A percentile compares a stretch with the other conserved stretches of the same genome.
Evolutionary conservation across 2,888 invertebrate species (phyloP).

Genomic region (Hypercompe scribonia): DNA sequence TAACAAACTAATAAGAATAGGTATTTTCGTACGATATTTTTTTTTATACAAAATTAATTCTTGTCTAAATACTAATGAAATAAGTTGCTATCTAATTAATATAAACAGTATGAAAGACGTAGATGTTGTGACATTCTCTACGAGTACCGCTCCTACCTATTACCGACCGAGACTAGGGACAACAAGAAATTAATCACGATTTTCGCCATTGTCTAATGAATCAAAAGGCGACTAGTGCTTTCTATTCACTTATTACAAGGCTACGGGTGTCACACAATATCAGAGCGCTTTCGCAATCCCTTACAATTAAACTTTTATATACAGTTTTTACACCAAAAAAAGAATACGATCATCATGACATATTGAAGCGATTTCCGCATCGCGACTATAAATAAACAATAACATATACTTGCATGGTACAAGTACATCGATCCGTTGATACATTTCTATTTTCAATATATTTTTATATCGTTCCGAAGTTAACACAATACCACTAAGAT

Average conservation of each 20-base stretch:
- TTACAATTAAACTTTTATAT: slow-evolving; percentile 74
- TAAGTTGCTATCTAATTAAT: slow-evolving; percentile 21
- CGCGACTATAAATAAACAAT: slow-evolving; percentile 82
- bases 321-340: slow-evolving; percentile 77
- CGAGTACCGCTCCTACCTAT: slow-evolving; percentile 24
- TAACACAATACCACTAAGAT: slow-evolving; percentile 79
- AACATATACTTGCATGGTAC: slow-evolving; percentile 72
- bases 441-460: slow-evolving; percentile 70
- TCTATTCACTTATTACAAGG: slow-evolving; percentile 80
- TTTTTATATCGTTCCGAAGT: slow-evolving; percentile 72
- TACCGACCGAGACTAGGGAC: slow-evolving; percentile 35
- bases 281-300: slow-evolving; percentile 79
- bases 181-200: slow-evolving; percentile 69
- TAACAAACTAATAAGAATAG: neutral
- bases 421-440: slow-evolving; percentile 67
- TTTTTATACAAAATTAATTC: slow-evolving; percentile 19
- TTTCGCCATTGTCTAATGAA: slow-evolving; percentile 75
- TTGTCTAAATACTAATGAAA: slow-evolving; percentile 34
- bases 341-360: slow-evolving; percentile 77
- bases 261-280: slow-evolving; percentile 79
- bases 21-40: neutral
- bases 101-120: slow-evolving; percentile 26
- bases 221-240: slow-evolving; percentile 74
- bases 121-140: slow-evolving; percentile 28
- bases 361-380: slow-evolving; percentile 80